Evolutionary conservation across 2,888 invertebrate genomes (phyloP).

Genomic region (Trachelus iudaicus): DNA sequence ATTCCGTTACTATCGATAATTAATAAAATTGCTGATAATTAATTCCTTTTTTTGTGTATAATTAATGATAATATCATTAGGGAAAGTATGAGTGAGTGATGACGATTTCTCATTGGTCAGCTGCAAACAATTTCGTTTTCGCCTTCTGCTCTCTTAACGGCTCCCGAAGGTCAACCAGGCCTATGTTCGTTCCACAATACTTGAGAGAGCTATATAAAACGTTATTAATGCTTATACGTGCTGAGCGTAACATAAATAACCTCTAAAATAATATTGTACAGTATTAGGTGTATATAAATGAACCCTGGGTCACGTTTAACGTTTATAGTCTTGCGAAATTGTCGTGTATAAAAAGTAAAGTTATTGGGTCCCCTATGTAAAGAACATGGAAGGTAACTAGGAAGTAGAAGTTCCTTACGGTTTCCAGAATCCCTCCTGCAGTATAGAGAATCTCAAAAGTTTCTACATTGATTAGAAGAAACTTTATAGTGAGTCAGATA

Average conservation of each 20-base stretch:
- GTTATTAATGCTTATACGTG: not conserved
- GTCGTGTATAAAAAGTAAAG: not conserved
- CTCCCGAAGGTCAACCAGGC: not conserved
- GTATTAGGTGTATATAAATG: not conserved
- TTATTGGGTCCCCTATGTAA: not conserved
- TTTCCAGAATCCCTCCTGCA: not conserved
- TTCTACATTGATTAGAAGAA: not conserved
- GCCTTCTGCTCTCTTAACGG: not conserved
- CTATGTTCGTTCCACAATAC: not conserved
- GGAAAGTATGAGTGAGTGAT: not conserved
- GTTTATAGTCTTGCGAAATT: not conserved
- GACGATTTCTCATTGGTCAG: not conserved
- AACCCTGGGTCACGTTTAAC: not conserved
- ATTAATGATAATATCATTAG: not conserved
- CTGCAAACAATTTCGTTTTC: not conserved
- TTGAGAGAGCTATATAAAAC: not conserved
- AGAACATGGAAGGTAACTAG: not conserved
- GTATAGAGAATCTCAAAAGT: not conserved
- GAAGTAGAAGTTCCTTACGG: not conserved
- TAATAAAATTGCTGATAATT: not conserved
- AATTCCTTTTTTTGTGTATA: not conserved
- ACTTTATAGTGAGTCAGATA: not conserved
- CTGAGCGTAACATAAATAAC: not conserved
- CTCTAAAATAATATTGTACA: not conserved
- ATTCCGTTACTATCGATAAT: not conserved